Conservation (phyloP, 53 echinoderm and acorn worm species). For the Zoroaster sp. region DNA sequence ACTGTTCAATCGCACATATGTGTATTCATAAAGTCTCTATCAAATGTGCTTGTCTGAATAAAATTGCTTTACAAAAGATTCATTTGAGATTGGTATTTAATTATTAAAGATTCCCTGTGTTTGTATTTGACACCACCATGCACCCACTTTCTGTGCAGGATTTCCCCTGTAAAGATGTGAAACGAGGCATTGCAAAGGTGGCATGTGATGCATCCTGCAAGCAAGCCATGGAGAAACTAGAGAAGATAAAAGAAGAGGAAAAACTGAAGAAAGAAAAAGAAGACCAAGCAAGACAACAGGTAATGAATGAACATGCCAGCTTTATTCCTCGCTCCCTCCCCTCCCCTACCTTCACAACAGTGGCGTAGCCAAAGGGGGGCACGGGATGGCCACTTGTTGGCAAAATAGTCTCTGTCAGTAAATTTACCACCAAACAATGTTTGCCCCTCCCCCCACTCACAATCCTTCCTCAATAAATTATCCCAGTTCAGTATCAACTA, state of each 20-base stretch:
- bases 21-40: not conserved
- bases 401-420: too few species aligned
- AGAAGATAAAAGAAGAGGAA: constrained; percentile 71
- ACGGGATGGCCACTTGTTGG: too few species aligned
- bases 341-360: not conserved
- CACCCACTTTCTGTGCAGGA: too few species aligned
- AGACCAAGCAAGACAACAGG: constrained; percentile 69
- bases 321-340: too few species aligned
- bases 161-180: constrained; percentile 79
- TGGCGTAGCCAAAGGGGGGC: not conserved
- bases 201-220: constrained; percentile 81
- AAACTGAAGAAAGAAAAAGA: constrained; percentile 69
- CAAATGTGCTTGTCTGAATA: not conserved
- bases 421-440: too few species aligned
- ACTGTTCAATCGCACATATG: too few species aligned
- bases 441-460: too few species aligned
- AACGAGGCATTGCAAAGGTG: constrained; percentile 61
- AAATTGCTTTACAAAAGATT: not conserved
- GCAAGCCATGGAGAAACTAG: constrained; percentile 70
- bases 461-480: too few species aligned
- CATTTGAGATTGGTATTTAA: not conserved
- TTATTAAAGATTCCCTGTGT: too few species aligned
- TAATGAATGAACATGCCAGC: not conserved
- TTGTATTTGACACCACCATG: too few species aligned
- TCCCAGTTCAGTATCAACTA: too few species aligned